These are phyloP conservation scores for Parambassis ranga DNA, from an alignment of 2,797 vertebrate genomes.

Conservation along the genomic window DNA sequence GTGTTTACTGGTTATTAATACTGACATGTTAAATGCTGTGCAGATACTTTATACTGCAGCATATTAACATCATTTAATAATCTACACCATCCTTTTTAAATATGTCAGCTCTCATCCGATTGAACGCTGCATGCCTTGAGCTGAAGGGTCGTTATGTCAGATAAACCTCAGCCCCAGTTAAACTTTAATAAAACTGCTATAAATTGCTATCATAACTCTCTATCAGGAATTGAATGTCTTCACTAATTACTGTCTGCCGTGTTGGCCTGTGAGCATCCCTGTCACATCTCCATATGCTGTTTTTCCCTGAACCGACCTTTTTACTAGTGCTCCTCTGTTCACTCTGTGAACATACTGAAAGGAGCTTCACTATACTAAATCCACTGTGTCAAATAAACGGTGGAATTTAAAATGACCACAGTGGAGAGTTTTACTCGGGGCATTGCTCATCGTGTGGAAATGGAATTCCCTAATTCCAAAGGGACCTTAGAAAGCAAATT, in stretches of 20 bases:
- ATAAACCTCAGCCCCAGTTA: slow-evolving; percentile 10
- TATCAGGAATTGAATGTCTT: slow-evolving; percentile 27
- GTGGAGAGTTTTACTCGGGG: slow-evolving; percentile 57
- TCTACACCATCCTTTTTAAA: background rate
- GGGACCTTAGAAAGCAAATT: slow-evolving; percentile 64
- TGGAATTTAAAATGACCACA: slow-evolving; percentile 64
- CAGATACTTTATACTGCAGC: background rate
- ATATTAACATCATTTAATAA: slow-evolving; percentile 13
- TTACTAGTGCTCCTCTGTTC: slow-evolving; percentile 29
- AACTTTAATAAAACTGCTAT: slow-evolving; percentile 26
- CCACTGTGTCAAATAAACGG: slow-evolving; percentile 61
- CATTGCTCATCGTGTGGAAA: slow-evolving; percentile 68
- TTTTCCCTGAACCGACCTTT: slow-evolving; percentile 40
- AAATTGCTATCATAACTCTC: slow-evolving; percentile 18
- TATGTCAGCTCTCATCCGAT: slow-evolving; percentile 2
- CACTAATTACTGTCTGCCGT: slow-evolving; percentile 49
- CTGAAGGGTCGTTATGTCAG: background rate
- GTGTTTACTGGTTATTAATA: background rate
- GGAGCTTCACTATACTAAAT: slow-evolving; percentile 37
- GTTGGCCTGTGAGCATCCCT: slow-evolving; percentile 24
- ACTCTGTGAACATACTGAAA: slow-evolving; percentile 14
- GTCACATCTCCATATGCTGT: slow-evolving; percentile 62
- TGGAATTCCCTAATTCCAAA: slow-evolving; percentile 63
- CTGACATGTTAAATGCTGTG: background rate
- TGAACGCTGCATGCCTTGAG: slow-evolving; percentile 1